Percentiles rank a stretch among this genome's conserved stretches.
phyloP scores from a whole-genome alignment of 2,797 vertebrate genomes.

The Menidia menidia region DNA sequence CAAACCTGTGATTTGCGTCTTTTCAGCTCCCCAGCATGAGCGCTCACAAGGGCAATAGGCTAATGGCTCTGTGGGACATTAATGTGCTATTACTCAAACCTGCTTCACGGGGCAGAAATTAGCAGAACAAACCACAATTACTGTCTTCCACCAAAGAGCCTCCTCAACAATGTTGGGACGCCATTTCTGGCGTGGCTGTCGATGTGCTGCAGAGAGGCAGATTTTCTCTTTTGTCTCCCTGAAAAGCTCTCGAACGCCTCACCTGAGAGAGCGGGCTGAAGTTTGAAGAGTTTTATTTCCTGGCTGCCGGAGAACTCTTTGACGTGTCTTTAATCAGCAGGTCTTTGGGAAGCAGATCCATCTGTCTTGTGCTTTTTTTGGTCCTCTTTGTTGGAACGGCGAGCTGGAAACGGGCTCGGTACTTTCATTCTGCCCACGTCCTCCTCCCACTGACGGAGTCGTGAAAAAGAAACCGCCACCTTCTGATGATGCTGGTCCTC shows the following conservation, averaged over 20 bases:
- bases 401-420: too few relatives aligned
- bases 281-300: not conserved
- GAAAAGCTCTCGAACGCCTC: slow-evolving; percentile 22
- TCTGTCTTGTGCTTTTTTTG: too few relatives aligned
- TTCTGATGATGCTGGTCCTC: too few relatives aligned
- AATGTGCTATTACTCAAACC: slow-evolving; percentile 16
- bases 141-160: slow-evolving; percentile 17
- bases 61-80: slow-evolving; percentile 32
- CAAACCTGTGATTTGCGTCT: slow-evolving; percentile 27
- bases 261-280: slow-evolving; percentile 30
- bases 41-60: slow-evolving; percentile 4
- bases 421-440: too few relatives aligned
- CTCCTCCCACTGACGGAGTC: too few relatives aligned
- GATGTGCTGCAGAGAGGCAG: slow-evolving; percentile 5
- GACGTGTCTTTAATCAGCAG: not conserved
- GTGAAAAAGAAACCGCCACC: too few relatives aligned
- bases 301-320: not conserved
- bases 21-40: not conserved
- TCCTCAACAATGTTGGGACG: not conserved
- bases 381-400: too few relatives aligned
- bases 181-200: slow-evolving; percentile 18
- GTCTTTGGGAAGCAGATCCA: not conserved
- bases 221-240: slow-evolving; percentile 6
- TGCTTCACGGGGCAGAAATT: slow-evolving; percentile 13
- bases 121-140: slow-evolving; percentile 30